Conservation (phyloP, 2,113 vertebrate species). For the Brachypteracias leptosomus region DNA sequence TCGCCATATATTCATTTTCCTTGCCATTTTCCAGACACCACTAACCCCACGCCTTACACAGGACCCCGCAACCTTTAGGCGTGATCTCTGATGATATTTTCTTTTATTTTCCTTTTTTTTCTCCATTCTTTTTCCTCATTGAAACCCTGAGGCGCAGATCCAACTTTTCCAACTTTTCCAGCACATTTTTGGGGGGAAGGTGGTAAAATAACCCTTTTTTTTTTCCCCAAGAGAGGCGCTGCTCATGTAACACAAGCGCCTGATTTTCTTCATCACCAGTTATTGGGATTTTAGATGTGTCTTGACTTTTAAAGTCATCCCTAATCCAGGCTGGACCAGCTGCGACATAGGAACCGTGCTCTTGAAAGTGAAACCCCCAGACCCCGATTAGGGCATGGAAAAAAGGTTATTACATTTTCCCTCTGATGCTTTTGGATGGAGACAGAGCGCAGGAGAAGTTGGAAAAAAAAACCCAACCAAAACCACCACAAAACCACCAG, state of each 20-base stretch:
- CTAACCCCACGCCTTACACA: neutral
- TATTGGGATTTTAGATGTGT: neutral
- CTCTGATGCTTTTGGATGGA: neutral
- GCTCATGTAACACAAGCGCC: neutral
- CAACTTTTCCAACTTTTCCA: neutral
- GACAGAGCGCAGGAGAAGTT: neutral
- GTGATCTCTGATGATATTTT: neutral
- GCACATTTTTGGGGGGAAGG: neutral
- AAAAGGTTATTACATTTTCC: neutral
- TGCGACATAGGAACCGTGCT: neutral
- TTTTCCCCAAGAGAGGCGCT: neutral
- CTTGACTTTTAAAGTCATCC: neutral
- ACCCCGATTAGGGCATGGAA: neutral
- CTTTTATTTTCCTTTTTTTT: accelerated
- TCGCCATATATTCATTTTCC: neutral
- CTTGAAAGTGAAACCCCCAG: neutral
- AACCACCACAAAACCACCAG: neutral
- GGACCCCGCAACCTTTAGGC: neutral
- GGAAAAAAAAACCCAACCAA: neutral
- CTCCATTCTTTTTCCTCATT: too few species aligned
- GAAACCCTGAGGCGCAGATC: neutral
- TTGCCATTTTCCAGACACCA: accelerated
- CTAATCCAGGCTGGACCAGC: neutral
- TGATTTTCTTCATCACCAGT: neutral
- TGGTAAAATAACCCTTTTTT: neutral